Percentiles rank a stretch among this genome's conserved stretches.
These are phyloP conservation scores for Cossypha dichroa DNA, from an alignment of 2,797 vertebrate genomes.

Conservation along the genomic window DNA sequence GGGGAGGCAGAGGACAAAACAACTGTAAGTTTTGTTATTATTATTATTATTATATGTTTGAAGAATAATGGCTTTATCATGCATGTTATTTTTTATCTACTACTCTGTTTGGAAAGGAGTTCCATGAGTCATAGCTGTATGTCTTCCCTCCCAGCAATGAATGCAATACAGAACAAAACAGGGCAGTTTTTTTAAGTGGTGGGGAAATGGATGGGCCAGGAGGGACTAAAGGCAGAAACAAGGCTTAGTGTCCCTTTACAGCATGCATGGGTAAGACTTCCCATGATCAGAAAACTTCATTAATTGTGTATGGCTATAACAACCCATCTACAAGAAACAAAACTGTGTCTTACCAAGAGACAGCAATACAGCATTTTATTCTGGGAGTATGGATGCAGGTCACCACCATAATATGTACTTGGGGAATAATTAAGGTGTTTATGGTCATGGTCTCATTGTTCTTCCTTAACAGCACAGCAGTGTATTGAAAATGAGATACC, in stretches of 20 bases:
- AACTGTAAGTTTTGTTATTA: background rate
- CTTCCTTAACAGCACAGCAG: background rate
- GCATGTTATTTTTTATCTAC: background rate
- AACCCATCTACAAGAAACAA: background rate
- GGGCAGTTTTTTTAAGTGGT: background rate
- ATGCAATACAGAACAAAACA: background rate
- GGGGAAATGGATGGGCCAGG: fast-evolving
- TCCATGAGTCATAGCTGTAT: background rate
- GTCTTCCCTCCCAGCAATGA: background rate
- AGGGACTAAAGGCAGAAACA: background rate
- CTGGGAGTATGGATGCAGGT: background rate
- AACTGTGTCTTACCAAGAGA: background rate
- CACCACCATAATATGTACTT: background rate
- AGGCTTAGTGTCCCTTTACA: background rate
- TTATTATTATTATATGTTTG: background rate
- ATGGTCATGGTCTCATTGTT: background rate
- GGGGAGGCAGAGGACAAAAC: background rate
- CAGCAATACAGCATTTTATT: background rate
- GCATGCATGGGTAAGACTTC: background rate
- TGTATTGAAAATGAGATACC: background rate
- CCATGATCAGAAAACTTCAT: background rate
- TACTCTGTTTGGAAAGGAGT: background rate
- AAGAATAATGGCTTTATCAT: background rate
- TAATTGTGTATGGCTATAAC: background rate
- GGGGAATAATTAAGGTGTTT: conserved; percentile 25